Evolutionary conservation across 2,113 vertebrate genomes (phyloP).

Genomic region (Spheniscus mendiculus): DNA sequence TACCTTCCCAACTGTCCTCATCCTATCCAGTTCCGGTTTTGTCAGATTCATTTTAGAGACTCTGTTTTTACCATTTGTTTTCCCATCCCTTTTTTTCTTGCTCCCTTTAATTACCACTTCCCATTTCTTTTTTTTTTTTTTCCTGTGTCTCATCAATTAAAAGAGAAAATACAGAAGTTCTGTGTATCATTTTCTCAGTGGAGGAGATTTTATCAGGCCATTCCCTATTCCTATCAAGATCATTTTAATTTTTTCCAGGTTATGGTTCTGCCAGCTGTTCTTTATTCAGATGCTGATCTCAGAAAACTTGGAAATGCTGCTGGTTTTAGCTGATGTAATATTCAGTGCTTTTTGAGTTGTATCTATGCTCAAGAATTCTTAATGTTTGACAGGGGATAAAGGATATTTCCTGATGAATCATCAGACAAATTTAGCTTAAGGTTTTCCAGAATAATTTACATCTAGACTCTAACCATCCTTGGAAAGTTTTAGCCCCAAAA

Average conservation of each 20-base stretch:
- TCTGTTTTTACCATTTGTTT: background rate
- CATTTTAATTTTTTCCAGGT: background rate
- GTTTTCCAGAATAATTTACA: background rate
- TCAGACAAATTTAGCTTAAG: background rate
- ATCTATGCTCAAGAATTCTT: background rate
- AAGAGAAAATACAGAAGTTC: background rate
- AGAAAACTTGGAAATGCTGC: background rate
- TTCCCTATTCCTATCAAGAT: background rate
- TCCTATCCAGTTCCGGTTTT: fast-evolving
- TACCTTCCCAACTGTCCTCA: background rate
- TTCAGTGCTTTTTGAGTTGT: background rate
- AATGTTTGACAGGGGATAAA: background rate
- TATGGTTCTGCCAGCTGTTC: background rate
- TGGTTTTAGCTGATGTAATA: background rate
- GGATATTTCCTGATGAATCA: background rate
- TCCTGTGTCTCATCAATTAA: background rate
- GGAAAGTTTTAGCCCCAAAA: background rate
- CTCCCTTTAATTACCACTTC: background rate
- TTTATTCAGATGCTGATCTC: background rate
- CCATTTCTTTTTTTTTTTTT: background rate
- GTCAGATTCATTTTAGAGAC: background rate
- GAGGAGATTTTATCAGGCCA: background rate
- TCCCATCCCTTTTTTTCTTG: background rate
- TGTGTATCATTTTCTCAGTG: background rate
- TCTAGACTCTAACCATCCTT: background rate